Percentiles rank a stretch among this genome's conserved stretches.
Evolutionary conservation across 1,140 invertebrate species (phyloP).

Genomic region (Antheraea pernyi): DNA sequence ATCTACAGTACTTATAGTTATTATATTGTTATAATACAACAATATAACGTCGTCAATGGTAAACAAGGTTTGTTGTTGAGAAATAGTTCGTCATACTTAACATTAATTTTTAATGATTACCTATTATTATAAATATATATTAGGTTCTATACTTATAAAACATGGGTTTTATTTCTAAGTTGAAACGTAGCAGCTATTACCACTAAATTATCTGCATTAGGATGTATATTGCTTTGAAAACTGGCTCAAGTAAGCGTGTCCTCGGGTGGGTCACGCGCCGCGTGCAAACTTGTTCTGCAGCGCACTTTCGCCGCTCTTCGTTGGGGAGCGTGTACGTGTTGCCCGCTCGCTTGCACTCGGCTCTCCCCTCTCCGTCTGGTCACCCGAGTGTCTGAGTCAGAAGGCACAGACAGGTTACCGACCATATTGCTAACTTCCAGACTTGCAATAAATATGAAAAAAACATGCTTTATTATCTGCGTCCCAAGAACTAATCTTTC

Average conservation of each 20-base stretch:
- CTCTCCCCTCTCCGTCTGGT: conserved; percentile 29
- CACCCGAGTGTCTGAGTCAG: conserved; percentile 10
- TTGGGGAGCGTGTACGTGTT: conserved; percentile 36
- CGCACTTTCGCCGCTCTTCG: conserved; percentile 64
- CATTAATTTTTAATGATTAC: too few species aligned
- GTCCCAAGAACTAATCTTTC: conserved; percentile 20
- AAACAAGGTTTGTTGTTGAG: too few species aligned
- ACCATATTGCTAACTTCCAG: conserved; percentile 29
- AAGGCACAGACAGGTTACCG: conserved; percentile 20
- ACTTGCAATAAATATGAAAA: conserved; percentile 13
- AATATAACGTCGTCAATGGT: too few species aligned
- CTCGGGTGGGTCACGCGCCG: conserved; percentile 70
- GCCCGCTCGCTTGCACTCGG: conserved; percentile 48
- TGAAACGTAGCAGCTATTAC: neutral
- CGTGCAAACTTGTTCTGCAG: conserved; percentile 66
- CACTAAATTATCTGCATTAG: conserved; percentile 8
- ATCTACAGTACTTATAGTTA: too few species aligned
- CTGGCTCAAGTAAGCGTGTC: conserved; percentile 43
- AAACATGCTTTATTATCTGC: too few species aligned
- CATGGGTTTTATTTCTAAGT: neutral
- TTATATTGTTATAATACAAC: too few species aligned
- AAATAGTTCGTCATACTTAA: too few species aligned
- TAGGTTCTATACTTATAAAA: neutral
- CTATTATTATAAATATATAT: too few species aligned
- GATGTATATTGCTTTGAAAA: conserved; percentile 21